These are phyloP conservation scores for Eudasyphora cyanicolor DNA, from an alignment of 2,888 invertebrate genomes.

Conservation along the genomic window DNA sequence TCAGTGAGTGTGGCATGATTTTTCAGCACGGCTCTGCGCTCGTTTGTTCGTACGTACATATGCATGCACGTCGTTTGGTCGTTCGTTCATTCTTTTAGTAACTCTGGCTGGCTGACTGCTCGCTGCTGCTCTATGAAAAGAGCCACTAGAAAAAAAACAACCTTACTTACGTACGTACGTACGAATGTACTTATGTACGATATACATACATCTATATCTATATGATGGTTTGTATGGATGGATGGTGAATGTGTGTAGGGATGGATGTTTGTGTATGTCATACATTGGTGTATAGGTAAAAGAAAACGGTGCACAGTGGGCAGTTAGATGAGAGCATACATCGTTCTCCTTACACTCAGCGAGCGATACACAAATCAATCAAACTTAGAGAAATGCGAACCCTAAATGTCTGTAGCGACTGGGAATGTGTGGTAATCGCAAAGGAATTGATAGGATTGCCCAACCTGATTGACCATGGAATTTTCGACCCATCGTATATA, in stretches of 20 bases:
- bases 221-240: background rate
- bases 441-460: too few relatives aligned
- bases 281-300: background rate
- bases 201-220: background rate
- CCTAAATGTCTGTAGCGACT: too few relatives aligned
- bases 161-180: background rate
- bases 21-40: conserved; percentile 15
- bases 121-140: conserved; percentile 40
- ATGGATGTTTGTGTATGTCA: background rate
- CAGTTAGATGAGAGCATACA: too few relatives aligned
- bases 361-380: too few relatives aligned
- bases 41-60: conserved; percentile 6
- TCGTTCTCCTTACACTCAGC: too few relatives aligned
- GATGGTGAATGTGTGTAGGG: background rate
- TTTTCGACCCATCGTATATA: too few relatives aligned
- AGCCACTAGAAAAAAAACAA: conserved; percentile 31
- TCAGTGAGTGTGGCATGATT: conserved; percentile 31
- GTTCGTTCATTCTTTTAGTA: conserved; percentile 30
- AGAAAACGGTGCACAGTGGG: background rate
- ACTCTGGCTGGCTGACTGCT: conserved; percentile 24
- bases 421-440: too few relatives aligned
- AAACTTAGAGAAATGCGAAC: too few relatives aligned
- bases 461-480: too few relatives aligned
- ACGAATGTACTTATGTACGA: background rate
- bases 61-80: background rate